Evolutionary conservation across 2,797 vertebrate species (phyloP), one percentile per base, ranked within the genome.

Genomic region (Distichodus sexfasciatus): DNA sequence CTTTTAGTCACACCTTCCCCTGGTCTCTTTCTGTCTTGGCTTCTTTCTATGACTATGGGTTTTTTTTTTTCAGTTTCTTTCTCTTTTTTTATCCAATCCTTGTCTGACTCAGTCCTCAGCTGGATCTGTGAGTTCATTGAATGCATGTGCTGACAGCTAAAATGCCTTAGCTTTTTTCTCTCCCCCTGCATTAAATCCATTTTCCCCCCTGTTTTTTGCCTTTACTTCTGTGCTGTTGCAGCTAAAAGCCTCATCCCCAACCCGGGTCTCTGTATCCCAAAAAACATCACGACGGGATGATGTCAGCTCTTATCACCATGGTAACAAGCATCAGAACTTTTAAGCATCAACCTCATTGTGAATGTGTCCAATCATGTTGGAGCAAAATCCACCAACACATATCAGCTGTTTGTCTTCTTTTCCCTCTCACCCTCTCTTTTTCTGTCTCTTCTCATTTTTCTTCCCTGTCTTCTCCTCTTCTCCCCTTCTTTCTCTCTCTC

Each of bases 271-370:
- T 48, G 71, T 21, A 61, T 71, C 64, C 76, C 76, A 77, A 54
- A 73, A 78, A 81, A 69, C 28, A 77, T 79, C 82, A 87, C 83
- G 72, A 76, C 74, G 63, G 73, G 80, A 81, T 74, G 79, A 84
- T 89, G 83, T 85, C 85, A 85, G 85, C 80, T 83, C 80, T 82
- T 77, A 87, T 91, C 59, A 75, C 88, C 87, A 91, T 90, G 90
- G 89, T 86, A 90, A 91, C 88, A 89, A 83, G 66, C 83, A 78
- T 86, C 77, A 80, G 85, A 87, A 85, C 82, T 87, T 84, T 79
- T 78, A 75, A 87, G 82, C 58, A 36, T 81, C 78, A 69, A 84
- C 80, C 87, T 84, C 81, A 79, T 83, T 85, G 80, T 84, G 76
- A 81, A 78, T 66, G 4, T 63, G 81, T 72, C 87, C 86, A 88